A percentile compares a stretch with the other conserved stretches of the same genome.
Conservation (phyloP, 2,888 invertebrate genomes). For the Sturmia bella region DNA sequence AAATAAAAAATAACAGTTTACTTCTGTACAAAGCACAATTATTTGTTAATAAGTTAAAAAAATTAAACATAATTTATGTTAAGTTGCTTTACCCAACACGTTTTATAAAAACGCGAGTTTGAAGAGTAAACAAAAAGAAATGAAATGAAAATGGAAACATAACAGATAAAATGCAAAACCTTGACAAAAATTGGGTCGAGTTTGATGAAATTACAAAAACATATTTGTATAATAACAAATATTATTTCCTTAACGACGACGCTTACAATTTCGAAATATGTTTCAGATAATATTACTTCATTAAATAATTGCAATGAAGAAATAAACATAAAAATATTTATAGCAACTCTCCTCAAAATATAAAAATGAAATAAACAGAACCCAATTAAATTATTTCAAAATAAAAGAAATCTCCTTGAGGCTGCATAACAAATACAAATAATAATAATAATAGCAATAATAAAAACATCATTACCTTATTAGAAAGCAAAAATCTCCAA, state of each 20-base stretch:
- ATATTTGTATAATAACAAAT: no score
- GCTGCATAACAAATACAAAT: conserved; percentile 44
- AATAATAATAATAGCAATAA: conserved; percentile 37
- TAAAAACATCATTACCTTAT: conserved; percentile 36
- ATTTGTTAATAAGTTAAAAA: not conserved
- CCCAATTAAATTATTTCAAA: conserved; percentile 1
- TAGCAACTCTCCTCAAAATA: not conserved
- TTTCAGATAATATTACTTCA: no score
- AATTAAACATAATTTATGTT: not conserved
- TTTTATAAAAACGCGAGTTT: not conserved
- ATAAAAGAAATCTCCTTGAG: conserved; percentile 32
- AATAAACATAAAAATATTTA: not conserved
- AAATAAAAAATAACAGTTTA: not conserved
- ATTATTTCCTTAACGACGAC: no score
- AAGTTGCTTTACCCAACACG: not conserved
- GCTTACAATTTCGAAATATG: no score
- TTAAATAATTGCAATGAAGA: no score
- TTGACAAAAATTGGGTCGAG: no score
- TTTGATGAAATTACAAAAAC: no score
- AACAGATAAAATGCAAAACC: not conserved
- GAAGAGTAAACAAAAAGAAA: not conserved
- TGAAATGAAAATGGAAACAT: not conserved
- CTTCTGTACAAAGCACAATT: not conserved
- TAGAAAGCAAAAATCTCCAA: conserved; percentile 48
- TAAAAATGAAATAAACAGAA: conserved; percentile 15